These are phyloP conservation scores for Eospalax fontanierii DNA, from an alignment of 2,797 vertebrate genomes.

Conservation along the genomic window DNA sequence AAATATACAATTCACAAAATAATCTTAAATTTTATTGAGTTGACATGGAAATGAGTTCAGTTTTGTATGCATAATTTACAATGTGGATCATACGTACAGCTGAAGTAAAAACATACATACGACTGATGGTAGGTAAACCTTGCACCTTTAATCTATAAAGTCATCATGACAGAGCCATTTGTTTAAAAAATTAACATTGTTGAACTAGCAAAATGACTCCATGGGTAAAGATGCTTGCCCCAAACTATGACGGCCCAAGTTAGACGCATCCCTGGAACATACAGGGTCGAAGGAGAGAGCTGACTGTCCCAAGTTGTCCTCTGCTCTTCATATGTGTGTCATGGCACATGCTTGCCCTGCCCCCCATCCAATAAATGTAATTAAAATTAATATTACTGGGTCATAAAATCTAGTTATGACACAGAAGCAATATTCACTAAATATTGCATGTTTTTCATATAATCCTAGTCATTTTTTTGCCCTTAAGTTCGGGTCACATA, in stretches of 20 bases:
- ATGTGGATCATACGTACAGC: background rate
- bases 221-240: background rate
- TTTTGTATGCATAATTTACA: too few relatives aligned
- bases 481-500: background rate
- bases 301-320: background rate
- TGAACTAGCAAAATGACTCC: background rate
- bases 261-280: background rate
- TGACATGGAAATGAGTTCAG: slow-evolving; percentile 32
- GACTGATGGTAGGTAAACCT: background rate
- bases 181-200: slow-evolving; percentile 17
- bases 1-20: background rate
- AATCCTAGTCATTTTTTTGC: background rate
- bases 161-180: slow-evolving; percentile 20
- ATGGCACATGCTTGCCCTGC: background rate
- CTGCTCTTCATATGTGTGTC: background rate
- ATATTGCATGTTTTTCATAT: background rate
- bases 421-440: background rate
- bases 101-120: background rate
- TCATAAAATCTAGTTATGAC: background rate
- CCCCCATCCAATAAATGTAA: background rate
- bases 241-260: background rate
- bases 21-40: slow-evolving; percentile 41
- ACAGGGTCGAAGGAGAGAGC: background rate
- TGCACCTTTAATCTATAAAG: background rate
- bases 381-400: background rate